Conservation (phyloP, 23 tunicate species). For the Styela clava region DNA sequence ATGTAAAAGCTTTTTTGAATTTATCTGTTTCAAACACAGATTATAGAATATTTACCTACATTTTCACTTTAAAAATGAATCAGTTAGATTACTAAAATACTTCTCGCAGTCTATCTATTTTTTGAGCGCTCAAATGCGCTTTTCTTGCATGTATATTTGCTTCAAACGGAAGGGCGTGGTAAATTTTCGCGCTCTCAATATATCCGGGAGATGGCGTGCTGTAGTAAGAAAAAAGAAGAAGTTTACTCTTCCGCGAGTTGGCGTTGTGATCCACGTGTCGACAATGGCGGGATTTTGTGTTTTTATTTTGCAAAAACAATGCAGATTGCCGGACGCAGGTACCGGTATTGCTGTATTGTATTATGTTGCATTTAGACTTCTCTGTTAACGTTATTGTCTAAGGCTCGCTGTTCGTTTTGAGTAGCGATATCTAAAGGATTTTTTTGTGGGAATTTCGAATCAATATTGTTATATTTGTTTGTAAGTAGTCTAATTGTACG, state of each 20-base stretch:
- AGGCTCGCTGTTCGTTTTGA: no score
- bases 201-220: conserved; percentile 10
- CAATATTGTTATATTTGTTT: background rate
- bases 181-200: background rate
- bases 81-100: no score
- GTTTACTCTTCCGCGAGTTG: conserved; percentile 27
- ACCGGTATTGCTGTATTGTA: no score
- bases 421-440: no score
- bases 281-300: conserved; percentile 15
- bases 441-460: no score
- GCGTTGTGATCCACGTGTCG: conserved; percentile 25
- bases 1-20: background rate
- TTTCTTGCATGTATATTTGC: no score
- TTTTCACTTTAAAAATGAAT: no score
- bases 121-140: no score
- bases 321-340: background rate
- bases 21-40: background rate
- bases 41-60: background rate
- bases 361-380: no score
- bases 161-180: conserved; percentile 10
- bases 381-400: no score
- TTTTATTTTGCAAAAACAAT: conserved; percentile 19
- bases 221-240: background rate
- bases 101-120: no score
- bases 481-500: no score